Base-by-base conservation (phyloP, 2,888 invertebrate species). In the Slavum lentiscoides region DNA sequence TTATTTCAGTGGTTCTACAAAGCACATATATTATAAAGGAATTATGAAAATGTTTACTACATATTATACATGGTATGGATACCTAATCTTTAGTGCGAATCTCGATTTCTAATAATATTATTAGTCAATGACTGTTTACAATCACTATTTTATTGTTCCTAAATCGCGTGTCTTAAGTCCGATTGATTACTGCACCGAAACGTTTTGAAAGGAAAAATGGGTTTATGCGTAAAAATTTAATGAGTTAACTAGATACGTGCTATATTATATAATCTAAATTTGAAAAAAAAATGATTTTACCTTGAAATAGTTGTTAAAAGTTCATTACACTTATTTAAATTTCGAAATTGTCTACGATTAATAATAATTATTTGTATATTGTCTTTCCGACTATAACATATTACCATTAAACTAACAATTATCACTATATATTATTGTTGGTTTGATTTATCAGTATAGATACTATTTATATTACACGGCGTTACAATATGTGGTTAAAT, bases 41-140 rank as follows among this genome's bases (percentile, higher is more conserved):
- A 55, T 55, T 55, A 55, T 19, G 19, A 17, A 55, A 55, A 55
- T 55, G 17, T 55, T 19, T 19, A 19, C 19, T 19, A 53, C 13
- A 55, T 19, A 55, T 55, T 55, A 55, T 19, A 55, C 19, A 55
- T 30, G 17, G 19, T 55, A 19, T 55, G 55, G 19, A 19, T 19
- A 61, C 13, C 61, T 55, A 68, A 59, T 74, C 66, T 74, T 39
- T 19, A 17, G 39, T 23, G 53, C 17, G 30, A 53, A 77, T 77
- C 68, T 53, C 61, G 61, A 69, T 69, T 77, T 69, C 69, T 70
- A 77, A 77, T 68, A 53, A 30, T 43, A 43, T 43, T 43, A 76
- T 53, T 37, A 39, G 59, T 64, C 43, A 59, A 23, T 61, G n/a
- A 61, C 30, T n/a, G 19, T 49, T 49, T 49, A n/a, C 7, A 30